Percentiles rank a stretch among this genome's conserved stretches.
phyloP scores from a whole-genome alignment of 2,888 invertebrate genomes.

The Orchesella flavescens region DNA sequence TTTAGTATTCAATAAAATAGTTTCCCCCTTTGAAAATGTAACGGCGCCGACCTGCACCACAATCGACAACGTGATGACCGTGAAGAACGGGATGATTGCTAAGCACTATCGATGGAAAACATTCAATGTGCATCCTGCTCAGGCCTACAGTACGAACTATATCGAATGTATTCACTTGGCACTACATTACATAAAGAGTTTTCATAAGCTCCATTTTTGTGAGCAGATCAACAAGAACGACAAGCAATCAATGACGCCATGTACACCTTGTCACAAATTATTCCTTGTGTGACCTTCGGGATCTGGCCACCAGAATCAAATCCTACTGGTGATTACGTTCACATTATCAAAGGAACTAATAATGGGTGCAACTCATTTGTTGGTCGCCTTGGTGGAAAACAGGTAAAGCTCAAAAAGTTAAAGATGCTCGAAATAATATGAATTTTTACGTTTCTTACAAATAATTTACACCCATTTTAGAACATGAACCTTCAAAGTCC shows the following conservation, averaged over 20 bases:
- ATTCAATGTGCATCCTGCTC: conserved; percentile 19
- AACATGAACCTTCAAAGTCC: conserved; percentile 29
- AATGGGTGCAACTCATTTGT: conserved; percentile 54
- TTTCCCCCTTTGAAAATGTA: conserved; percentile 20
- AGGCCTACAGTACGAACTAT: conserved; percentile 4
- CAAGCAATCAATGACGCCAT: conserved; percentile 51
- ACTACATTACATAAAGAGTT: too few species aligned
- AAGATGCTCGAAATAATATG: not conserved
- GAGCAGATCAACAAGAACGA: conserved; percentile 25
- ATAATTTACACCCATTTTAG: not conserved
- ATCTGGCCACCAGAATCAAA: conserved; percentile 48
- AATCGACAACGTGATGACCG: not conserved
- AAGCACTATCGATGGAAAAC: conserved; percentile 20
- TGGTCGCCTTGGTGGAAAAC: conserved; percentile 53
- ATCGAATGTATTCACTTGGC: not conserved
- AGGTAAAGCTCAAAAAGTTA: conserved; percentile 27
- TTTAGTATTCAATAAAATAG: not conserved
- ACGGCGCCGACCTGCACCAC: conserved; percentile 31
- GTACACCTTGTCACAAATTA: conserved; percentile 17
- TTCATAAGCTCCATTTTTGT: not conserved
- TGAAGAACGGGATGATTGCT: conserved; percentile 21
- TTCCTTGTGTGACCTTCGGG: conserved; percentile 50
- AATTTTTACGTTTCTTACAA: too few species aligned
- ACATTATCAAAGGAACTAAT: conserved; percentile 34
- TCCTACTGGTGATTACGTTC: conserved; percentile 58